Evolutionary conservation across 2,113 vertebrate genomes (phyloP).

Genomic region (Procapra przewalskii): DNA sequence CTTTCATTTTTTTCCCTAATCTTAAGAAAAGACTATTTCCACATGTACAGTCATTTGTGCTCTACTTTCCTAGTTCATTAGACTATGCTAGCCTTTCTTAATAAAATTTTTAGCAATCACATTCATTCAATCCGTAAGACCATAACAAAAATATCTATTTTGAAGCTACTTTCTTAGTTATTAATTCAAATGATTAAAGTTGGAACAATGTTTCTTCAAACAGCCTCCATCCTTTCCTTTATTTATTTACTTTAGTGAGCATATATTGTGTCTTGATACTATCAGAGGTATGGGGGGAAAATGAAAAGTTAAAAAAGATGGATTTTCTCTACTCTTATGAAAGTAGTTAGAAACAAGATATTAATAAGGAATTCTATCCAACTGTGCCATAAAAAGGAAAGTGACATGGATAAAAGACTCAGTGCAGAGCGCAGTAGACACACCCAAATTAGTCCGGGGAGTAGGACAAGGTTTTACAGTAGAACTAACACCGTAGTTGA

Average conservation of each 20-base stretch:
- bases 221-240: neutral
- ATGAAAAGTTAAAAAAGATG: neutral
- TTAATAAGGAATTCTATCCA: neutral
- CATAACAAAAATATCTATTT: neutral
- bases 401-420: neutral
- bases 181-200: neutral
- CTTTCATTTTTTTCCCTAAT: neutral
- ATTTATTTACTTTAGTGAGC: neutral
- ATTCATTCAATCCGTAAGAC: neutral
- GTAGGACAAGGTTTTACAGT: neutral
- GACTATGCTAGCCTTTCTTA: neutral
- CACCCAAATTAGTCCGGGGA: neutral
- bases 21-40: neutral
- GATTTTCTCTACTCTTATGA: neutral
- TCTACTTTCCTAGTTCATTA: neutral
- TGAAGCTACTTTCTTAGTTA: neutral
- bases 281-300: neutral
- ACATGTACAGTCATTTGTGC: neutral
- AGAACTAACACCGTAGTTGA: neutral
- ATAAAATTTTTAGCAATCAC: neutral
- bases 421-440: neutral
- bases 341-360: neutral
- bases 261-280: neutral
- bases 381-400: neutral
- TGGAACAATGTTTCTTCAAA: neutral